Conservation (phyloP, 2,113 vertebrate genomes). For the Procavia capensis region DNA sequence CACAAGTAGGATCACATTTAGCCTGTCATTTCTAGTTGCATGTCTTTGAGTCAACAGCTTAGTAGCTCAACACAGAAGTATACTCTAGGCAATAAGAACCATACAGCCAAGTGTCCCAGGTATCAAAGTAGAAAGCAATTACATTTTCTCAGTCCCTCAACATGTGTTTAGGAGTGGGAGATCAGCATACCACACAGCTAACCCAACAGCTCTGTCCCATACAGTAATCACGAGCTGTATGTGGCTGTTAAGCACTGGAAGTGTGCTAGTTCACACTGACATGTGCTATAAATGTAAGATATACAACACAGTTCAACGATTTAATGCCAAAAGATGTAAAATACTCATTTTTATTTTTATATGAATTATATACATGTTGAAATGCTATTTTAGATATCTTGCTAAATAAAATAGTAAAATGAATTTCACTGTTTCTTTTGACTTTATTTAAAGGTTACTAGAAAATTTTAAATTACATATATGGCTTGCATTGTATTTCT, state of each 20-base stretch:
- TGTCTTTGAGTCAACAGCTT: no score
- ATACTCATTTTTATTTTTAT: neutral
- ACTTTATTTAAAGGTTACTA: neutral
- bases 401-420: constrained; percentile 46
- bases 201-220: neutral
- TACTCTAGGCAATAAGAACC: constrained; percentile 27
- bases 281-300: no score
- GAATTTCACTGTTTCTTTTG: constrained; percentile 6
- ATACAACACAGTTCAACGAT: no score
- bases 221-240: neutral
- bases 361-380: neutral
- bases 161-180: neutral
- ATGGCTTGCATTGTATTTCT: neutral
- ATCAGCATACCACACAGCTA: neutral
- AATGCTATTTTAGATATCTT: constrained; percentile 5
- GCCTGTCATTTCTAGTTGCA: no score
- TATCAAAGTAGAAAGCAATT: neutral
- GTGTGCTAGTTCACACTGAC: no score
- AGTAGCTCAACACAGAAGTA: neutral
- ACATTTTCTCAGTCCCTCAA: constrained; percentile 30
- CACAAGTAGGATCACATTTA: no score
- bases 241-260: neutral
- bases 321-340: no score
- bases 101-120: neutral
- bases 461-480: neutral